A percentile compares a stretch with the other conserved stretches of the same genome.
These are phyloP conservation scores for Thaumetopoea pityocampa DNA, from an alignment of 1,140 invertebrate genomes.

Conservation along the genomic window DNA sequence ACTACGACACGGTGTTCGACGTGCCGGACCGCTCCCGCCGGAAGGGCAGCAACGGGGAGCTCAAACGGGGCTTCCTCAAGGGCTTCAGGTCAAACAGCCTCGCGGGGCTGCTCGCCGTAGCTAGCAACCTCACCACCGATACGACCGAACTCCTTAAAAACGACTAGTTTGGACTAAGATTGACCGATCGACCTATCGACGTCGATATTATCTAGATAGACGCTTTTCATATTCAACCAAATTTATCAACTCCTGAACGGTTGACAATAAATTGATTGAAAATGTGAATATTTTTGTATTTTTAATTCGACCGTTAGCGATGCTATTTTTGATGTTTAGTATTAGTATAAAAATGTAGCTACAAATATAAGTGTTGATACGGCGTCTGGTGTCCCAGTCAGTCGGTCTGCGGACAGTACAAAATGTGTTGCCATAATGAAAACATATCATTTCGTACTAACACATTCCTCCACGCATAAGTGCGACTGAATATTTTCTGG, in stretches of 20 bases:
- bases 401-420: slow-evolving; percentile 18
- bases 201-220: too few relatives aligned
- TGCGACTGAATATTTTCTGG: slow-evolving; percentile 1
- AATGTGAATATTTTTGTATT: too few relatives aligned
- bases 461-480: slow-evolving; percentile 44
- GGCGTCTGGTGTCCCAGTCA: not conserved
- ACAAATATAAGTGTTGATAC: too few relatives aligned
- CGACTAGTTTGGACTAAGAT: slow-evolving; percentile 29
- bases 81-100: slow-evolving; percentile 54
- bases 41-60: slow-evolving; percentile 33
- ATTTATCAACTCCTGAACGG: slow-evolving; percentile 1
- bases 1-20: slow-evolving; percentile 59
- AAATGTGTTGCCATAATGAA: slow-evolving; percentile 52
- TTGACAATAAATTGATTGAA: too few relatives aligned
- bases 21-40: slow-evolving; percentile 16
- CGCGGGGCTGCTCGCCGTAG: slow-evolving; percentile 42
- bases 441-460: slow-evolving; percentile 60
- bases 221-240: too few relatives aligned
- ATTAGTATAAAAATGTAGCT: too few relatives aligned
- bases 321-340: too few relatives aligned
- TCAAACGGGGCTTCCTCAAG: slow-evolving; percentile 48
- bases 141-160: slow-evolving; percentile 52
- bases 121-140: slow-evolving; percentile 42
- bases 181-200: too few relatives aligned
- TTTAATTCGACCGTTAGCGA: too few relatives aligned